A percentile compares a stretch with the other conserved stretches of the same genome.
phyloP scores from a whole-genome alignment of 2,888 invertebrate genomes.

The Aphidius colemani region DNA sequence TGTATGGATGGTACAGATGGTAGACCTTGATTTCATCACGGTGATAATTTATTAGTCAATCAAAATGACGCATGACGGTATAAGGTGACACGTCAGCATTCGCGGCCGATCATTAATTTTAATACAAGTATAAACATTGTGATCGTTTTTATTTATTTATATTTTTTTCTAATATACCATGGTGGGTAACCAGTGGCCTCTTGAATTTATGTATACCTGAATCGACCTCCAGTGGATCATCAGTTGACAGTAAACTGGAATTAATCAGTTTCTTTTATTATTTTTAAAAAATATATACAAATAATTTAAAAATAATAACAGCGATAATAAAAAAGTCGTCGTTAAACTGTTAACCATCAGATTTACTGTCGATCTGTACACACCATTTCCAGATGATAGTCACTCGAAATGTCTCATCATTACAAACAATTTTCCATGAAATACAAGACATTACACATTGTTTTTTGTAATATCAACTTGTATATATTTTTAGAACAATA shows the following conservation, averaged over 20 bases:
- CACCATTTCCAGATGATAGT: too few species aligned
- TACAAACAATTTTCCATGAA: too few species aligned
- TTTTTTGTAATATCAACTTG: too few species aligned
- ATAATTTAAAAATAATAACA: too few species aligned
- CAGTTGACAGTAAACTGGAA: slow-evolving; percentile 21
- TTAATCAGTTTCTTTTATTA: slow-evolving; percentile 1
- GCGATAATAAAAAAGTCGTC: too few species aligned
- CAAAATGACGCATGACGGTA: slow-evolving; percentile 59
- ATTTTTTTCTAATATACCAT: not conserved
- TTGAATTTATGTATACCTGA: slow-evolving; percentile 2
- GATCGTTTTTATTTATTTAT: slow-evolving; percentile 13
- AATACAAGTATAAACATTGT: slow-evolving; percentile 52
- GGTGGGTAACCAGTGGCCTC: not conserved
- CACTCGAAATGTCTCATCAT: too few species aligned
- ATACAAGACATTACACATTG: too few species aligned
- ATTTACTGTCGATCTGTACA: too few species aligned
- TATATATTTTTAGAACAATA: too few species aligned
- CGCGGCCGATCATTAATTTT: slow-evolving; percentile 57
- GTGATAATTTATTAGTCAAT: slow-evolving; percentile 59
- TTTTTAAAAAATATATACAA: too few species aligned
- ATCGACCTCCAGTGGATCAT: slow-evolving; percentile 12
- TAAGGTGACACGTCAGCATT: slow-evolving; percentile 59
- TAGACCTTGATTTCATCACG: slow-evolving; percentile 16
- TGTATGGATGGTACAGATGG: not conserved
- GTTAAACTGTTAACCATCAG: too few species aligned